phyloP scores from a whole-genome alignment of 2,113 vertebrate species.

The Cyanistes caeruleus region DNA sequence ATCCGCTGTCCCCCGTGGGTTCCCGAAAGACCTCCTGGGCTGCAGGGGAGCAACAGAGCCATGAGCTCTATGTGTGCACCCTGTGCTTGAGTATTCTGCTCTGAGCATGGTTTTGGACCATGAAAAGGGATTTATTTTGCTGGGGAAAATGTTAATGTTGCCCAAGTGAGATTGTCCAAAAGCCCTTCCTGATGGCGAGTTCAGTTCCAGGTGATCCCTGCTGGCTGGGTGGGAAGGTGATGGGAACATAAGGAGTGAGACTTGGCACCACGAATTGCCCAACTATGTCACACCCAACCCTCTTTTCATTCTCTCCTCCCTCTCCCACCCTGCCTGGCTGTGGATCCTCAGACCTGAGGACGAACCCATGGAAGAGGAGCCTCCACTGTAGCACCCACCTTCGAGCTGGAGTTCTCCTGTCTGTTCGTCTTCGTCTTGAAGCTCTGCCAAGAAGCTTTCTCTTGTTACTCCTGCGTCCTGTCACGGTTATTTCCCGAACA shows the following conservation, averaged over 20 bases:
- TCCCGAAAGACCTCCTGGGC: background rate
- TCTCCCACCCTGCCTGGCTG: background rate
- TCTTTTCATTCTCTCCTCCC: background rate
- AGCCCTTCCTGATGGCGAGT: background rate
- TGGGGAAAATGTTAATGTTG: rapidly evolving
- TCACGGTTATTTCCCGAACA: slow-evolving; percentile 59
- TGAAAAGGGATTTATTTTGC: background rate
- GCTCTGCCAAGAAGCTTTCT: slow-evolving; percentile 79
- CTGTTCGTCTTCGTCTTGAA: slow-evolving; percentile 78
- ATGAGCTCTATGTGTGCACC: rapidly evolving
- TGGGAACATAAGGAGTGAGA: rapidly evolving
- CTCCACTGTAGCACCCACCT: slow-evolving; percentile 84
- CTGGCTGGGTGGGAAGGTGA: background rate
- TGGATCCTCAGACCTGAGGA: slow-evolving; percentile 81
- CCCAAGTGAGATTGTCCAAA: background rate
- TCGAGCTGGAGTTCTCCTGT: slow-evolving; percentile 61
- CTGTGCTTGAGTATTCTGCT: background rate
- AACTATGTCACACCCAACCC: background rate
- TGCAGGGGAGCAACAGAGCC: background rate
- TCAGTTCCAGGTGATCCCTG: background rate
- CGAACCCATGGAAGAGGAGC: slow-evolving; percentile 96
- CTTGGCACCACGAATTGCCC: background rate
- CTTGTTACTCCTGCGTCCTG: slow-evolving; percentile 71
- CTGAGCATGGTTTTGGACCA: rapidly evolving
- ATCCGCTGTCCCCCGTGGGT: rapidly evolving